Evolutionary conservation across 2,113 vertebrate genomes (phyloP).

Genomic region (Eulemur rufifrons): DNA sequence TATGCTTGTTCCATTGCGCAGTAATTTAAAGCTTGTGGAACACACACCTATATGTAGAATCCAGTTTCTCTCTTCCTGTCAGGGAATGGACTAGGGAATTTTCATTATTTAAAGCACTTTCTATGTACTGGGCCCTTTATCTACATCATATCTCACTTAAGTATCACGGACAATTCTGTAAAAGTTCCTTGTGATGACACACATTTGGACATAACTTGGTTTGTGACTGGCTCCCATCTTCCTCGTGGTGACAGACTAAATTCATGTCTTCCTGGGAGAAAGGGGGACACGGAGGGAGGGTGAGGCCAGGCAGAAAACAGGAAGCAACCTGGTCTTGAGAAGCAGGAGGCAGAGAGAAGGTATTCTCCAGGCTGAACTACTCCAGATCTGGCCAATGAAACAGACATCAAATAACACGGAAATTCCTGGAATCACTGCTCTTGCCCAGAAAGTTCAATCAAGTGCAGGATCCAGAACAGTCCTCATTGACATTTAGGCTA

Average conservation of each 20-base stretch:
- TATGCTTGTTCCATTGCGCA: accelerated
- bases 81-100: neutral
- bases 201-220: neutral
- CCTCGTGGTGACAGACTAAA: neutral
- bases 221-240: neutral
- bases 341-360: neutral
- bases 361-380: neutral
- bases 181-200: neutral
- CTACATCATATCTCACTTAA: neutral
- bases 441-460: neutral
- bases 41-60: neutral
- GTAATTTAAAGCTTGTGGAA: neutral
- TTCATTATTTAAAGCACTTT: neutral
- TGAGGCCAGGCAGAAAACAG: neutral
- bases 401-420: neutral
- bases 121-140: neutral
- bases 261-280: neutral
- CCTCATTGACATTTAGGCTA: accelerated
- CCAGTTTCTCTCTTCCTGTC: neutral
- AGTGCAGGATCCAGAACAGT: neutral
- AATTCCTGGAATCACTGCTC: neutral
- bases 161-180: neutral
- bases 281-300: accelerated
- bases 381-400: neutral
- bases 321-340: neutral